These are phyloP conservation scores for Malaclemys terrapin DNA, from an alignment of 2,113 vertebrate species.

Conservation along the genomic window DNA sequence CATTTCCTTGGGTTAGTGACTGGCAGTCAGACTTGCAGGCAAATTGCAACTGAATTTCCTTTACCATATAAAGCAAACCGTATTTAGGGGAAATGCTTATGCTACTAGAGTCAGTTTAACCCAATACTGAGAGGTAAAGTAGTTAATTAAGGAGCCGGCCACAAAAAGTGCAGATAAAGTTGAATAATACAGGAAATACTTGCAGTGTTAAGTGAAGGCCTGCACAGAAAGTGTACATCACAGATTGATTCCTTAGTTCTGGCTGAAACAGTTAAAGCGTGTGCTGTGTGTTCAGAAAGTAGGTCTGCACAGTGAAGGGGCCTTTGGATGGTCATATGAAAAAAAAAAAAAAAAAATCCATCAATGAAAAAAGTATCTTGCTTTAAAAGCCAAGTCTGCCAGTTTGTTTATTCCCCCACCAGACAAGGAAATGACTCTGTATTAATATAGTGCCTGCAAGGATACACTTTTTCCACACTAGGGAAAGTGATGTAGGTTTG, in stretches of 20 bases:
- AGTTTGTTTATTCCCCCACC: background rate
- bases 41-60: background rate
- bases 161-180: accelerated
- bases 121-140: background rate
- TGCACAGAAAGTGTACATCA: accelerated
- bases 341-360: background rate
- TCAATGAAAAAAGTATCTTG: background rate
- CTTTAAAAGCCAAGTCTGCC: accelerated
- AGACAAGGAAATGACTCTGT: background rate
- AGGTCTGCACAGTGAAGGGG: background rate
- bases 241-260: background rate
- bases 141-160: background rate
- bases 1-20: background rate
- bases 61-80: background rate
- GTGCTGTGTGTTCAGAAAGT: background rate
- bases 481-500: background rate
- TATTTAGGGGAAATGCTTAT: background rate
- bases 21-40: background rate
- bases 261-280: background rate
- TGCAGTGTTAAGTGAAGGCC: background rate
- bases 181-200: accelerated
- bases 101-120: background rate
- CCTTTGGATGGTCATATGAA: background rate
- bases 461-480: background rate
- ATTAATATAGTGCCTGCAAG: background rate